A percentile compares a stretch with the other conserved stretches of the same genome.
phyloP scores from a whole-genome alignment of 2,797 vertebrate genomes.

The Thunnus albacares region DNA sequence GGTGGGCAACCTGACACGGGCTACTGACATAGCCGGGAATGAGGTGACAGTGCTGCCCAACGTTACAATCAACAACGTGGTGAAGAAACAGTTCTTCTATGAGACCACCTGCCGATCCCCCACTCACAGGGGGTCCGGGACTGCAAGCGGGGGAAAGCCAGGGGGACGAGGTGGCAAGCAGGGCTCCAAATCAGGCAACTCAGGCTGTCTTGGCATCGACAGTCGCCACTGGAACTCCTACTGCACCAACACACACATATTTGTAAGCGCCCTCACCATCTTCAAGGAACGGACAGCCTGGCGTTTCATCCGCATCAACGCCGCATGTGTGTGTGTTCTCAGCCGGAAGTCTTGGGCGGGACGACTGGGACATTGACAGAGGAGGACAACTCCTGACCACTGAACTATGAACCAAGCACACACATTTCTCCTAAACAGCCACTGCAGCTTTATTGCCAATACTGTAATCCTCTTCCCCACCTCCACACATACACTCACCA shows the following conservation, averaged over 20 bases:
- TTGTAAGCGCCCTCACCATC: conserved; percentile 95
- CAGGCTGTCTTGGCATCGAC: conserved; percentile 95
- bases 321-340: conserved; percentile 97
- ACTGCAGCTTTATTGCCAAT: conserved; percentile 86
- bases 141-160: conserved; percentile 33
- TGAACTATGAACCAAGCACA: conserved; percentile 72
- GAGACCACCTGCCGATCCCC: conserved; percentile 93
- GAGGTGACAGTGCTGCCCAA: conserved; percentile 95
- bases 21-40: conserved; percentile 94
- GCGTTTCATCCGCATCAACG: conserved; percentile 96
- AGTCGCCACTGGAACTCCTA: conserved; percentile 98
- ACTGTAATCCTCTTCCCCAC: conserved; percentile 73
- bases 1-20: conserved; percentile 94
- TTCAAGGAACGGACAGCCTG: conserved; percentile 93
- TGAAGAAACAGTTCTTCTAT: conserved; percentile 97
- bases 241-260: conserved; percentile 98
- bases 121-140: conserved; percentile 65
- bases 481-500: conserved; percentile 34
- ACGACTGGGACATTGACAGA: conserved; percentile 82
- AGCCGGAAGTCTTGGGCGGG: conserved; percentile 91
- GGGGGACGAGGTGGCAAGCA: conserved; percentile 66
- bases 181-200: conserved; percentile 86
- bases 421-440: conserved; percentile 75
- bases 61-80: conserved; percentile 93
- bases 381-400: conserved; percentile 53